Percentiles rank a stretch among this genome's conserved stretches.
Conservation (phyloP, 1,140 invertebrate genomes). For the Arctopsyche grandis region DNA sequence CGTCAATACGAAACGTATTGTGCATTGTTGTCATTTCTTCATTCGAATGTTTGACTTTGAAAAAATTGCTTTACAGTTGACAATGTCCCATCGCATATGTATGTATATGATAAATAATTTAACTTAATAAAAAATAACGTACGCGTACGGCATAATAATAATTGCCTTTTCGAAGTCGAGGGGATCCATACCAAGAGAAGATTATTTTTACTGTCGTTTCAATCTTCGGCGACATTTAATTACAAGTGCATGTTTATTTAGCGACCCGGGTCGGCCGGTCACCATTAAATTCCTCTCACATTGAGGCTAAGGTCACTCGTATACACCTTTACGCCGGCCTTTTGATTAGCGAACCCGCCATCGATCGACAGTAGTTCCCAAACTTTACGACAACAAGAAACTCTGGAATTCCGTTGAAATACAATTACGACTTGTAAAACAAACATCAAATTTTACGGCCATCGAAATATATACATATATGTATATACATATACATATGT, state of each 20-base stretch:
- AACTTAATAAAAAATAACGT: too few species aligned
- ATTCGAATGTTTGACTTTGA: too few species aligned
- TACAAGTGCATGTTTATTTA: conserved; percentile 40
- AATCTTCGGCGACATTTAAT: conserved; percentile 21
- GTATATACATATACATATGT: neutral
- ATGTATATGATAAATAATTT: too few species aligned
- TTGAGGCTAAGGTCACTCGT: conserved; percentile 47
- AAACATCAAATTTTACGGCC: neutral
- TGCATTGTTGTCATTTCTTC: neutral
- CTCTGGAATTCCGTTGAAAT: neutral
- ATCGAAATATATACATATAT: neutral
- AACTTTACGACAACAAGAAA: neutral
- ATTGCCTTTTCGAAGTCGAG: neutral
- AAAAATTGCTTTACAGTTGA: too few species aligned
- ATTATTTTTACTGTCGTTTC: neutral
- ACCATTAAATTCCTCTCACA: conserved; percentile 44
- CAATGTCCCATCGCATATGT: too few species aligned
- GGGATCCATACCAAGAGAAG: neutral
- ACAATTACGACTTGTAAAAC: too few species aligned
- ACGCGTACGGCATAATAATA: too few species aligned
- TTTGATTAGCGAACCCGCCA: conserved; percentile 6
- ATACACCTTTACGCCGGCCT: conserved; percentile 7
- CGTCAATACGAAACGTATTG: conserved; percentile 9
- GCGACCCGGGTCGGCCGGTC: conserved; percentile 22
- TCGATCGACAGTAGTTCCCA: neutral